These are phyloP conservation scores for Callosobruchus maculatus DNA, from an alignment of 2,888 invertebrate species.

Conservation along the genomic window DNA sequence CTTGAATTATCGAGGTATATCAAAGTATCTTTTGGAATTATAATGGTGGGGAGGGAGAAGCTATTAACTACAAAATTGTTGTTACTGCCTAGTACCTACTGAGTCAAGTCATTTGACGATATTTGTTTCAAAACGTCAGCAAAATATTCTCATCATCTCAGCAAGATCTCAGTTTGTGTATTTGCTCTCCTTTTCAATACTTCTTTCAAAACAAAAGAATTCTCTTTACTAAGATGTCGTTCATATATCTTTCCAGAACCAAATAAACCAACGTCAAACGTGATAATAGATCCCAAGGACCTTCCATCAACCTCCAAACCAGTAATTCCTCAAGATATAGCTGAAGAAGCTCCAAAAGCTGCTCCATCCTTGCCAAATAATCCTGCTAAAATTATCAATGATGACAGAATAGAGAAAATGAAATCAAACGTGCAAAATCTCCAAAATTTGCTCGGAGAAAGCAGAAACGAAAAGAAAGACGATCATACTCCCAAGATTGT, in stretches of 20 bases:
- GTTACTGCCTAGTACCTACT: no score
- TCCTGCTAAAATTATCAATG: constrained; percentile 1
- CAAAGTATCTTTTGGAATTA: no score
- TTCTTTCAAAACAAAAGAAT: not conserved
- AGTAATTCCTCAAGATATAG: not conserved
- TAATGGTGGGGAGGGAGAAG: no score
- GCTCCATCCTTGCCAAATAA: not conserved
- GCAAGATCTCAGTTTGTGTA: no score
- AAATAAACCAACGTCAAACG: not conserved
- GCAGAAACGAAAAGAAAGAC: constrained; percentile 6
- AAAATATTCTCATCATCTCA: no score
- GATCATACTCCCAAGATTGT: constrained; percentile 34
- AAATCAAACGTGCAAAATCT: constrained; percentile 12
- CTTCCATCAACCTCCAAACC: constrained; percentile 18
- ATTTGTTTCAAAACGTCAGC: no score
- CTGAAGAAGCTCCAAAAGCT: constrained; percentile 2
- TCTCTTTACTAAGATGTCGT: not conserved
- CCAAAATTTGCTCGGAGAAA: constrained; percentile 9
- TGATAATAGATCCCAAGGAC: constrained; percentile 8
- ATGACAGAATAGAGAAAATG: constrained; percentile 12
- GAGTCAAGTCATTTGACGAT: no score
- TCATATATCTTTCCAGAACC: not conserved
- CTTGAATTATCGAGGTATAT: no score
- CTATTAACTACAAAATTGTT: no score
- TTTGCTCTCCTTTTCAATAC: not conserved